Conservation (phyloP, 2,113 vertebrate genomes). For the Chascanopsetta lugubris region DNA sequence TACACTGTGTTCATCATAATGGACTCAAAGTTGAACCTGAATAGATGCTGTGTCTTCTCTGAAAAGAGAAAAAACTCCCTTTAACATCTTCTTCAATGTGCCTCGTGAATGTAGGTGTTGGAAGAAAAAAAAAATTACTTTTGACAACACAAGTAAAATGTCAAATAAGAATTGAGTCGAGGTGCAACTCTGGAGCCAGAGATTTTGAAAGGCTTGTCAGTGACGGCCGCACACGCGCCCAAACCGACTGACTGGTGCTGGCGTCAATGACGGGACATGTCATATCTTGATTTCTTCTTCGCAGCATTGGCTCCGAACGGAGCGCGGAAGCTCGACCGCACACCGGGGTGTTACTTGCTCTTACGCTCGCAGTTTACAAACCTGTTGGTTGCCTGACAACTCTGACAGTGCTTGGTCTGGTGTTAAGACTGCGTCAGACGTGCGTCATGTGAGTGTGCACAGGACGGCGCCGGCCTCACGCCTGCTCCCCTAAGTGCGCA, state of each 20-base stretch:
- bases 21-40: too few relatives aligned
- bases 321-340: constrained; percentile 15
- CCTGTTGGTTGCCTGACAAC: constrained; percentile 55
- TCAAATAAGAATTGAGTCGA: too few relatives aligned
- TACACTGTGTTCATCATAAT: too few relatives aligned
- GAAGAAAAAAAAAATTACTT: too few relatives aligned
- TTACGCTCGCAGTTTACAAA: constrained; percentile 38
- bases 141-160: too few relatives aligned
- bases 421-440: constrained; percentile 29
- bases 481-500: constrained; percentile 24
- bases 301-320: constrained; percentile 21
- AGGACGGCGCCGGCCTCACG: constrained; percentile 27
- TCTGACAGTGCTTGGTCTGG: constrained; percentile 41
- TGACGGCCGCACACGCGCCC: background rate
- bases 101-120: too few relatives aligned
- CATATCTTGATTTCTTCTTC: constrained; percentile 14
- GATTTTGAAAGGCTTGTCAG: too few relatives aligned
- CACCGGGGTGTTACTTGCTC: constrained; percentile 10
- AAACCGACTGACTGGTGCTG: background rate
- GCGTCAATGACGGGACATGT: constrained; percentile 13
- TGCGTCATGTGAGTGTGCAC: constrained; percentile 11
- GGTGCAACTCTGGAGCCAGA: too few relatives aligned
- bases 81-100: too few relatives aligned
- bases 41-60: too few relatives aligned
- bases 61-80: too few relatives aligned